phyloP scores from a whole-genome alignment of 2,113 vertebrate genomes.

The Illadopsis cleaveri region DNA sequence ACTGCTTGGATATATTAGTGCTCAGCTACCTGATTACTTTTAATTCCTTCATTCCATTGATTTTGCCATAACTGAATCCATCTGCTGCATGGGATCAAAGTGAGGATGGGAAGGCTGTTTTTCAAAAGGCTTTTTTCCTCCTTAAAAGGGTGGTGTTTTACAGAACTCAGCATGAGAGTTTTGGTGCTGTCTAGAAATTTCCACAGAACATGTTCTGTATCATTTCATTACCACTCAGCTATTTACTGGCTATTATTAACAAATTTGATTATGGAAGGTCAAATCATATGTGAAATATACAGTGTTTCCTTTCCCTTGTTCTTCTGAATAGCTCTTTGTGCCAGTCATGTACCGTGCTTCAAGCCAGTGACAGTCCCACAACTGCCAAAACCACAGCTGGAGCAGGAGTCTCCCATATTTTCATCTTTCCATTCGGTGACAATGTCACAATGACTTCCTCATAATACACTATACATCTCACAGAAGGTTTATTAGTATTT shows the following conservation, averaged over 20 bases:
- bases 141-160: background rate
- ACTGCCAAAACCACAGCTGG: background rate
- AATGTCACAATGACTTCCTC: background rate
- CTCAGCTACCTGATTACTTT: slow-evolving; percentile 31
- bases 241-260: slow-evolving; percentile 54
- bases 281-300: slow-evolving; percentile 43
- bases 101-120: background rate
- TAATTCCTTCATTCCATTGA: background rate
- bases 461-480: background rate
- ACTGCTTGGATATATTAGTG: background rate
- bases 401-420: background rate
- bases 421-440: background rate
- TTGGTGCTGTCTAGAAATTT: slow-evolving; percentile 56
- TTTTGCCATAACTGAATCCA: slow-evolving; percentile 42
- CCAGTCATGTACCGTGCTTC: background rate
- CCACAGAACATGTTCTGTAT: slow-evolving; percentile 50
- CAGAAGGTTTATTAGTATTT: background rate
- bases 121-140: slow-evolving; percentile 3
- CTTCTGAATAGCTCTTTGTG: slow-evolving; percentile 11
- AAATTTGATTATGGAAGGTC: slow-evolving; percentile 56
- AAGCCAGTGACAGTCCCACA: background rate
- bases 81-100: background rate
- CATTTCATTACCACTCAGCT: slow-evolving; percentile 51
- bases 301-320: slow-evolving; percentile 26
- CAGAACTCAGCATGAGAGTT: slow-evolving; percentile 37